These are phyloP conservation scores for Erethizon dorsatum DNA, from an alignment of 2,797 vertebrate species.

Conservation along the genomic window DNA sequence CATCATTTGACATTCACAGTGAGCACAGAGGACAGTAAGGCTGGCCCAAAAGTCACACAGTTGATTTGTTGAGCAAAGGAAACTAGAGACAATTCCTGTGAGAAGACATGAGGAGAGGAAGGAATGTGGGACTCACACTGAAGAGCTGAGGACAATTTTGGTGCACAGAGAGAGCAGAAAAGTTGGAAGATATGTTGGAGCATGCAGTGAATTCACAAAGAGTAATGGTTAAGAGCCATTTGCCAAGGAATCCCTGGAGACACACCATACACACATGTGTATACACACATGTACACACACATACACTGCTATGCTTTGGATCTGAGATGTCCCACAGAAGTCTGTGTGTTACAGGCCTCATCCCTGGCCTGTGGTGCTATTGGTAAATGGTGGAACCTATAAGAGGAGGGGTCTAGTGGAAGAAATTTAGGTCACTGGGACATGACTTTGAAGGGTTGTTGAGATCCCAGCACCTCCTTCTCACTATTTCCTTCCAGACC, in stretches of 20 bases:
- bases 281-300: background rate
- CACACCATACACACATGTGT: background rate
- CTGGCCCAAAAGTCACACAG: background rate
- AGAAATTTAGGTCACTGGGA: background rate
- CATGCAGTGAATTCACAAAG: background rate
- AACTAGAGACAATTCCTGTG: background rate
- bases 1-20: background rate
- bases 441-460: background rate
- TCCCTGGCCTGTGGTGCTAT: background rate
- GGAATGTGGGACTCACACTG: background rate
- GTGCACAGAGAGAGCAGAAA: background rate
- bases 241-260: background rate
- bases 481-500: background rate
- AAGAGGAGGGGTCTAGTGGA: background rate
- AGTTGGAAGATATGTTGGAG: background rate
- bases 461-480: background rate
- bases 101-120: background rate
- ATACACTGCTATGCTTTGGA: background rate
- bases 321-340: background rate
- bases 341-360: background rate
- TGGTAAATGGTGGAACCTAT: background rate
- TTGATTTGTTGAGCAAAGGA: slow-evolving; percentile 22
- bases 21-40: background rate
- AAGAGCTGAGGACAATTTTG: background rate
- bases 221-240: background rate